Evolutionary conservation across 2,888 invertebrate genomes (phyloP).

Genomic region (Elmis aenea): DNA sequence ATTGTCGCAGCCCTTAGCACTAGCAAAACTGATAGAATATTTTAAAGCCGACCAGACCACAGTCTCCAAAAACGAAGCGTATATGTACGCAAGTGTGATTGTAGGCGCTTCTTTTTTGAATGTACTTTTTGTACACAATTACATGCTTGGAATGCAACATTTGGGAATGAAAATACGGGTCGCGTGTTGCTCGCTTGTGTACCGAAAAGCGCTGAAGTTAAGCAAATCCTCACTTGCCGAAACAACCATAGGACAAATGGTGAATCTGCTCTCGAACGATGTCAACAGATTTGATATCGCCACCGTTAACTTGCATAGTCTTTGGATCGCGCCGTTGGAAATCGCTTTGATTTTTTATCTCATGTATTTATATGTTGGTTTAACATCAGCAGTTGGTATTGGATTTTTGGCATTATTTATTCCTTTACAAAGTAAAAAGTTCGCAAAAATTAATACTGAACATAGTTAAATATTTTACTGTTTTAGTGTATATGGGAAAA

Average conservation of each 20-base stretch:
- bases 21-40: slow-evolving; percentile 57
- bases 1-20: slow-evolving; percentile 26
- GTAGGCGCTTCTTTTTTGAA: slow-evolving; percentile 66
- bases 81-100: slow-evolving; percentile 69
- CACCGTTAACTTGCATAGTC: slow-evolving; percentile 70
- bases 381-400: slow-evolving; percentile 52
- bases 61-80: slow-evolving; percentile 54
- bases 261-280: slow-evolving; percentile 62
- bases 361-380: slow-evolving; percentile 55
- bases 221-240: slow-evolving; percentile 79
- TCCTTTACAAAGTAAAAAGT: slow-evolving; percentile 46
- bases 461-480: too few species aligned
- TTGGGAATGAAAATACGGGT: slow-evolving; percentile 81
- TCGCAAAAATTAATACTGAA: slow-evolving; percentile 30
- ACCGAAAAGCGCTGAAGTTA: slow-evolving; percentile 63
- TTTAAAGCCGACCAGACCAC: slow-evolving; percentile 50
- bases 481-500: slow-evolving; percentile 65
- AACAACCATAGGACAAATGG: slow-evolving; percentile 64
- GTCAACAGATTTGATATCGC: too few species aligned
- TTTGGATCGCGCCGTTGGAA: slow-evolving; percentile 76
- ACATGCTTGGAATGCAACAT: slow-evolving; percentile 77
- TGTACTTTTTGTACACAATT: slow-evolving; percentile 66
- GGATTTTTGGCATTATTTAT: slow-evolving; percentile 48
- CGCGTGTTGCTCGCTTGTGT: slow-evolving; percentile 76
- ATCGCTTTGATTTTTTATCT: slow-evolving; percentile 66